Conservation (phyloP, 2,113 vertebrate genomes). For the Eubucco bourcierii region DNA sequence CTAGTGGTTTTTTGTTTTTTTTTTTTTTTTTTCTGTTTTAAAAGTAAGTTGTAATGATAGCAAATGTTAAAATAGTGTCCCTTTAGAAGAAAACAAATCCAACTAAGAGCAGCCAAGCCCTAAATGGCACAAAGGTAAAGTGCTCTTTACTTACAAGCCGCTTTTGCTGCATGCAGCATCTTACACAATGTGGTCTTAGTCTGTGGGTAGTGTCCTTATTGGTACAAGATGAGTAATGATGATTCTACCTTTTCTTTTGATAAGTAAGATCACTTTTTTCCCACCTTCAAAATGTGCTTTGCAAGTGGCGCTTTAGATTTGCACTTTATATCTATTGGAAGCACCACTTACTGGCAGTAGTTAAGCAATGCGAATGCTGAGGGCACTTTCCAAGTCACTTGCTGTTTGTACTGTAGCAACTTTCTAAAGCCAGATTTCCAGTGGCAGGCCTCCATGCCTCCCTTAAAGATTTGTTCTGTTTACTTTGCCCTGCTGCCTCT, state of each 20-base stretch:
- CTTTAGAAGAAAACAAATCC: neutral
- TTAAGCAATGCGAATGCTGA: neutral
- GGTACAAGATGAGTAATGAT: neutral
- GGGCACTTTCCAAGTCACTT: neutral
- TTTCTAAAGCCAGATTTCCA: neutral
- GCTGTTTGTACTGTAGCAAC: constrained; percentile 33
- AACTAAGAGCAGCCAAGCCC: neutral
- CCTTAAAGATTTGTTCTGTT: neutral
- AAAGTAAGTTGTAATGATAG: neutral
- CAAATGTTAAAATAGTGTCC: neutral
- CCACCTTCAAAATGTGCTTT: neutral
- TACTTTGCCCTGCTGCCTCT: neutral
- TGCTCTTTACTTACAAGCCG: neutral
- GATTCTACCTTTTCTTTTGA: neutral
- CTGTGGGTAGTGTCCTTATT: neutral
- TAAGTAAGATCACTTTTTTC: neutral
- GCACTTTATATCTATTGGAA: neutral
- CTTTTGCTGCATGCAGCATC: neutral
- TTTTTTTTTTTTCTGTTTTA: neutral
- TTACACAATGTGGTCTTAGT: neutral
- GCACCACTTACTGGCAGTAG: neutral
- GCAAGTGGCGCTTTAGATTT: neutral
- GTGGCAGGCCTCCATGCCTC: neutral
- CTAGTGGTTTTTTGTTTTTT: too few species aligned
- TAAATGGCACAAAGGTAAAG: fast-evolving